phyloP scores from a whole-genome alignment of 2,888 invertebrate genomes.

The Celastrina argiolus region DNA sequence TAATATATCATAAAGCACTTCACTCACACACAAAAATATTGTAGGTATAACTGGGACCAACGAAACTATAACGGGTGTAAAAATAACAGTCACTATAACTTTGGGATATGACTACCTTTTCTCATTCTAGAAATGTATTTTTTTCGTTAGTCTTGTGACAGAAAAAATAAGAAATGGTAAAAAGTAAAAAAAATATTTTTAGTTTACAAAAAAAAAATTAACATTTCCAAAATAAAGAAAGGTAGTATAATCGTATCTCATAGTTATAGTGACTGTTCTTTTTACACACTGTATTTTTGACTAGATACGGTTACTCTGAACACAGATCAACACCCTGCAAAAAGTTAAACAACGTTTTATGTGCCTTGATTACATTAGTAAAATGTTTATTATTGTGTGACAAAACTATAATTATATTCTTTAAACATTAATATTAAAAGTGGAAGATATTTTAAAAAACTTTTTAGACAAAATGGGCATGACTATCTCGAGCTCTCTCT shows the following conservation, averaged over 20 bases:
- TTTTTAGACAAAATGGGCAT: neutral
- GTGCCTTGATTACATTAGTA: neutral
- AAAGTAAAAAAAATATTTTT: too few species aligned
- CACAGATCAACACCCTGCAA: slow-evolving; percentile 57
- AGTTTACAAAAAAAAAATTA: too few species aligned
- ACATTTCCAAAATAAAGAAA: too few species aligned
- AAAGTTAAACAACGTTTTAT: slow-evolving; percentile 39
- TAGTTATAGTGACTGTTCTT: too few species aligned
- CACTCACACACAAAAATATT: slow-evolving; percentile 9
- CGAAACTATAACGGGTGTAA: too few species aligned
- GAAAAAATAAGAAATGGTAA: too few species aligned
- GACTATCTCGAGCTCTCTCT: neutral
- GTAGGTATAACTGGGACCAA: neutral
- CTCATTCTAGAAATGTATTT: too few species aligned
- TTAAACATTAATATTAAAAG: neutral
- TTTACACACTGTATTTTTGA: too few species aligned
- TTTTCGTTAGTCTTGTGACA: too few species aligned
- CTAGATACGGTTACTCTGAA: slow-evolving; percentile 47
- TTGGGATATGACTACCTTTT: too few species aligned
- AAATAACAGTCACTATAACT: too few species aligned
- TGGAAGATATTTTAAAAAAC: neutral
- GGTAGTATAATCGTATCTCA: too few species aligned
- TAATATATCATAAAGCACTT: slow-evolving; percentile 31
- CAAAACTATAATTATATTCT: neutral
- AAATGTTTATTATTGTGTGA: neutral